Evolutionary conservation across 2,888 invertebrate genomes (phyloP), one percentile per base, ranked within the genome.

Genomic region (Patella depressa): DNA sequence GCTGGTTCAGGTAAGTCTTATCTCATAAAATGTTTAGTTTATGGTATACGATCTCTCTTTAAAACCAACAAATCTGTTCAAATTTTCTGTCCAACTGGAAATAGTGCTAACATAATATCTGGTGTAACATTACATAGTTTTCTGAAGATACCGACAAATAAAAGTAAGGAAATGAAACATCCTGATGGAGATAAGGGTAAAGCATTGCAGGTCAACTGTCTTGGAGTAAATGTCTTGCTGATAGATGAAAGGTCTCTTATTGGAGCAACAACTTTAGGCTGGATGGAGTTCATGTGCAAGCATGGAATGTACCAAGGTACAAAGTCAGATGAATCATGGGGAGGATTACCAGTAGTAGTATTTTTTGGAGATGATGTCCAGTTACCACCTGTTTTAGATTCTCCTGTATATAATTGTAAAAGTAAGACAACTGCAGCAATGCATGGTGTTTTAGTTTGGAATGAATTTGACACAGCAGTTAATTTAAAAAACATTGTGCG

Each of bases 351-450:
- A 15, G 84, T 83, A 57, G 82, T 82, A 15, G 81, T 83, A 17
- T 80, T 83, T 74, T 70, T 82, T 74, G 83, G 84, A 17, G 83
- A 84, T 75, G 85, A 82, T 74, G 75, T 80, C 53, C 81, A 84
- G 69, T 76, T 82, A 19, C 83, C 82, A 76, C 84, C 82, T 65
- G 84, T 84, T 15, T 65, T 54, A 70, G 83, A 84, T 74, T 74
- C 75, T 53, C 84, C 81, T 45, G 79, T 83, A n/a, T 83, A 83
- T 45, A 70, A 77, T n/a, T 73, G 73, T n/a, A 74, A 73, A 3
- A 54, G 54, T n/a, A 65, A 17, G 54, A 55, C n/a, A 9, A 75
- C 80, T 53, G 81, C 80, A n/a, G 73, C 82, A 71, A 78, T 80
- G 29, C 82, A 83, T 80, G 80, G 82, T 55, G 14, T 19, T 5